Evolutionary conservation across 2,113 vertebrate genomes (phyloP).

Genomic region (Toxotes chatareus): DNA sequence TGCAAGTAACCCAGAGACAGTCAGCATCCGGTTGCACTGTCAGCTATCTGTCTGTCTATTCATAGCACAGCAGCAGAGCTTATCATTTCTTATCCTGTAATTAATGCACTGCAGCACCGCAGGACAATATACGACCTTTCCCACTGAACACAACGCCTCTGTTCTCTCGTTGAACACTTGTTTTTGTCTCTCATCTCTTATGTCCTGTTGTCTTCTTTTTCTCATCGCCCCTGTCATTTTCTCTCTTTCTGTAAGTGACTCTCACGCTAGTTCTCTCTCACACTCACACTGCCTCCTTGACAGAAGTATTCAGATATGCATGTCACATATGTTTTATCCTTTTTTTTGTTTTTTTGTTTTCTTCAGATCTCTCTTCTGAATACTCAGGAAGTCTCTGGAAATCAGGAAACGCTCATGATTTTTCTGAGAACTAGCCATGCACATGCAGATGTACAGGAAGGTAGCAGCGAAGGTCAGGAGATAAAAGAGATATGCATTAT

Average conservation of each 20-base stretch:
- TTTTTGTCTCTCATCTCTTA: slow-evolving; percentile 54
- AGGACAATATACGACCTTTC: slow-evolving; percentile 65
- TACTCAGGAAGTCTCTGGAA: slow-evolving; percentile 7
- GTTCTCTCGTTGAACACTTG: slow-evolving; percentile 44
- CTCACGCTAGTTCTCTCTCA: slow-evolving; percentile 45
- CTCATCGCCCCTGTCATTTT: slow-evolving; percentile 59
- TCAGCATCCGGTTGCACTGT: slow-evolving; percentile 46
- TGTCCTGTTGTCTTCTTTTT: slow-evolving; percentile 35
- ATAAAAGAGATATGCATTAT: slow-evolving; percentile 49
- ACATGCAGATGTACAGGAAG: slow-evolving; percentile 25
- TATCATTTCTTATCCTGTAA: slow-evolving; percentile 69
- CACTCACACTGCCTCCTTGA: neutral
- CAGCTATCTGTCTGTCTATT: slow-evolving; percentile 64
- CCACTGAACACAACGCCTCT: slow-evolving; percentile 58
- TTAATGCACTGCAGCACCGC: slow-evolving; percentile 63
- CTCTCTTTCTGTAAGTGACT: slow-evolving; percentile 8
- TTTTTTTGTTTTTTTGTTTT: neutral
- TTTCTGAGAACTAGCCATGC: neutral
- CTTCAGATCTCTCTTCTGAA: neutral
- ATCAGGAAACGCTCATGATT: neutral
- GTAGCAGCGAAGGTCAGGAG: slow-evolving; percentile 6
- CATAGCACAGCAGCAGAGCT: slow-evolving; percentile 43
- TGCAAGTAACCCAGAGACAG: slow-evolving; percentile 3
- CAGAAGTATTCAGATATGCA: neutral
- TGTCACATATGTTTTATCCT: neutral